Evolutionary conservation across 2,797 vertebrate genomes (phyloP).

Genomic region (Urophycis tenuis): DNA sequence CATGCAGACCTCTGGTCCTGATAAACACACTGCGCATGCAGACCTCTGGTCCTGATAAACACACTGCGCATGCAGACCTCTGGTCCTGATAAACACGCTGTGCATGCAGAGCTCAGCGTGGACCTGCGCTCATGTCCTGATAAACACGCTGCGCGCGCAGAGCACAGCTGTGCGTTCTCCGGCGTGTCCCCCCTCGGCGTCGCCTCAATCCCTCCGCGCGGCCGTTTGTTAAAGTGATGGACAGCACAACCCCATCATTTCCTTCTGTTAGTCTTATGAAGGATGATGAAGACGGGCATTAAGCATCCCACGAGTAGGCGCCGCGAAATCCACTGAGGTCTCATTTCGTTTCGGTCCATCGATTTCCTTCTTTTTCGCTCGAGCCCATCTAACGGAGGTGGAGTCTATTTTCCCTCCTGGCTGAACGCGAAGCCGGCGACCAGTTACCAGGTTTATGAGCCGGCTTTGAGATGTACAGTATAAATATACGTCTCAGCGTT

Average conservation of each 20-base stretch:
- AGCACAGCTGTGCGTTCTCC: background rate
- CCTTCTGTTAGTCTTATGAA: background rate
- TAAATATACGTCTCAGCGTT: background rate
- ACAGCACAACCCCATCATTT: background rate
- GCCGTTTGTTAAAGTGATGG: background rate
- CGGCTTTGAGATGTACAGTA: background rate
- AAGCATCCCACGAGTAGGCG: too few relatives aligned
- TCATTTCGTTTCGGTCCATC: background rate
- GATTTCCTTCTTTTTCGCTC: background rate
- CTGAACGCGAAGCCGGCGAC: background rate
- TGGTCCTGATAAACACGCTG: too few relatives aligned
- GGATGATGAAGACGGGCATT: too few relatives aligned
- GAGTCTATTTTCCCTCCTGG: background rate
- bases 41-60: too few relatives aligned
- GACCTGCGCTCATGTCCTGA: too few relatives aligned
- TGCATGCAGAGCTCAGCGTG: too few relatives aligned
- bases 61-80: too few relatives aligned
- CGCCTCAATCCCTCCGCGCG: background rate
- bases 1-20: too few relatives aligned
- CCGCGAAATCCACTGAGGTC: too few relatives aligned
- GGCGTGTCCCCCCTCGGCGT: background rate
- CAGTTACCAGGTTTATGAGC: background rate
- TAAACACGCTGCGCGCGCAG: too few relatives aligned
- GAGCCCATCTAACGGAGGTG: background rate
- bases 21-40: too few relatives aligned